A percentile compares a stretch with the other conserved stretches of the same genome.
Conservation (phyloP, 2,797 vertebrate genomes). For the Squalus acanthias region DNA sequence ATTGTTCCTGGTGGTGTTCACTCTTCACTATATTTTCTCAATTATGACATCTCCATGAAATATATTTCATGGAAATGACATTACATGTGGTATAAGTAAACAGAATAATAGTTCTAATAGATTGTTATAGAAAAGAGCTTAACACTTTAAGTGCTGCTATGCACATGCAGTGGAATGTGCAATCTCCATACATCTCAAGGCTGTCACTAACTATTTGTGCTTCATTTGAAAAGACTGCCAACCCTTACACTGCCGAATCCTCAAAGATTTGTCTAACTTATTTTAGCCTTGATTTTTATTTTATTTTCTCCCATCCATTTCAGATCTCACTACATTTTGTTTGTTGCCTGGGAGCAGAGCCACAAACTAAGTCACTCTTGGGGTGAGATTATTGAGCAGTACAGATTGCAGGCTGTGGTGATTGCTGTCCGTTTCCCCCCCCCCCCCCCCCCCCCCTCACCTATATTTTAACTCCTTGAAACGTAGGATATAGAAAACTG, state of each 20-base stretch:
- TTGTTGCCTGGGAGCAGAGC: not conserved
- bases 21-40: not conserved
- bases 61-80: not conserved
- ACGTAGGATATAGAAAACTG: not conserved
- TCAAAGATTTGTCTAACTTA: not conserved
- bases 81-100: constrained; percentile 21
- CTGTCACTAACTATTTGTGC: constrained; percentile 25
- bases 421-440: not conserved
- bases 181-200: not conserved
- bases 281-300: not conserved
- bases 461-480: not conserved
- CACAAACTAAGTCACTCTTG: not conserved
- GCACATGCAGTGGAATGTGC: constrained; percentile 22
- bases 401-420: not conserved
- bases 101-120: not conserved
- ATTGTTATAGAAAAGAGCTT: constrained; percentile 1
- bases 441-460: no score
- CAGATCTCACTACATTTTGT: not conserved
- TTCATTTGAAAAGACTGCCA: not conserved
- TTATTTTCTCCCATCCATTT: no score
- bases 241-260: constrained; percentile 10
- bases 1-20: not conserved
- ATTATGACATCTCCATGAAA: not conserved
- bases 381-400: not conserved
- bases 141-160: not conserved